These are phyloP conservation scores for Adoxophyes honmai DNA, from an alignment of 1,140 invertebrate genomes.

Conservation along the genomic window DNA sequence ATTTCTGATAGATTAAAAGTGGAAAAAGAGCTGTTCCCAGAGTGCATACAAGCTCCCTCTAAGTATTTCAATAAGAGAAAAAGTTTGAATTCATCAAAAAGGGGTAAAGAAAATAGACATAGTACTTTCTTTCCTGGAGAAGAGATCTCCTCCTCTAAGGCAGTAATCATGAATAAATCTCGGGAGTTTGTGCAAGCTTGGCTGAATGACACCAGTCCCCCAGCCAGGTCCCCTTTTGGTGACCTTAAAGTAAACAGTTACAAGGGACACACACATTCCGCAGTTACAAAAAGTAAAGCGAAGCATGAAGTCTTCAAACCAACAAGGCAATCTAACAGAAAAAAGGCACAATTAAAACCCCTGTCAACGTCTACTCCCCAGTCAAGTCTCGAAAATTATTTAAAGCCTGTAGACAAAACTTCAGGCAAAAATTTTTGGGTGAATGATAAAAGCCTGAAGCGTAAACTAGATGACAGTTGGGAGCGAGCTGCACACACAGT, in stretches of 20 bases:
- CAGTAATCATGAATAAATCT: slow-evolving; percentile 46
- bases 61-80: slow-evolving; percentile 63
- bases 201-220: slow-evolving; percentile 33
- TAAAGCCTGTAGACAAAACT: neutral
- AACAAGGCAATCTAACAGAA: neutral
- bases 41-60: slow-evolving; percentile 59
- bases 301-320: neutral
- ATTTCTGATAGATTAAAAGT: slow-evolving; percentile 53
- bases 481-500: neutral
- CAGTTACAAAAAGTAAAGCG: neutral
- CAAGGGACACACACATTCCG: neutral
- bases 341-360: neutral
- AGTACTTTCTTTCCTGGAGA: slow-evolving; percentile 36
- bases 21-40: slow-evolving; percentile 63
- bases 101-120: slow-evolving; percentile 44
- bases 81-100: slow-evolving; percentile 26
- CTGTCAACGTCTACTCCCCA: neutral
- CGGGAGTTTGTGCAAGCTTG: slow-evolving; percentile 51
- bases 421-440: neutral
- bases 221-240: slow-evolving; percentile 44
- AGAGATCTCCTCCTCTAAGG: slow-evolving; percentile 25
- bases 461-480: neutral
- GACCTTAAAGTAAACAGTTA: slow-evolving; percentile 42
- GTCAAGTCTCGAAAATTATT: neutral
- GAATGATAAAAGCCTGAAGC: neutral